Base-by-base conservation (phyloP, 2,888 invertebrate species). In the Agelastica alni region DNA sequence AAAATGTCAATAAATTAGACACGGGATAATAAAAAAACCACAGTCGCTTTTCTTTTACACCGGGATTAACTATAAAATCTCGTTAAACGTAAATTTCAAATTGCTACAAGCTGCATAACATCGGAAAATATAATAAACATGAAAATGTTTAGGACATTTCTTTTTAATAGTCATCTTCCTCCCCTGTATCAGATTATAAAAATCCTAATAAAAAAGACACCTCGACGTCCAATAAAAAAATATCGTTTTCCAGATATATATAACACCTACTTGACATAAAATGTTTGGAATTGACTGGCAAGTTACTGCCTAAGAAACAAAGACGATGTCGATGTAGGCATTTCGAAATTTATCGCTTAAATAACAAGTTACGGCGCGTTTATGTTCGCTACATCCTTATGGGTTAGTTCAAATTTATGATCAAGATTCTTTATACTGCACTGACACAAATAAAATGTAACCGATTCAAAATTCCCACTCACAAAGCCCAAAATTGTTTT, bases 51-150 rank as follows among this genome's bases (percentile, higher is more conserved):
- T 63, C 66, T 60, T 63, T 64, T 64, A 64, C 62, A 60, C 54
- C 57, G 43, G 65, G 65, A 70, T 70, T 69, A 69, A 67, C 69
- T 65, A 69, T 70, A 70, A 70, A 70, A 70, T 66, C 66, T 64
- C 66, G 67, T 65, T 65, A 66, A 64, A 67, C 68, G 68, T 71
- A 71, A 72, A 71, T 69, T 62, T 60, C 63, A 68, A 70, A 71
- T 69, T 70, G 69, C 69, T 51, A 56, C 60, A 58, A 56, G 61
- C 62, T 62, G 68, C 70, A 70, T 39, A 72, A 69, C 65, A 18
- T 60, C 68, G 63, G n/a, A 67, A 66, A 71, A 71, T 71, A 72
- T 72, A 71, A 72, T 70, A 72, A 72, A 71, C 70, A 70, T 65
- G 68, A 69, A 64, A 67, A 68, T 63, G 69, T 68, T 68, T 65